phyloP scores from a whole-genome alignment of 2,888 invertebrate genomes.

The Caenorhabditis macrosperma region DNA sequence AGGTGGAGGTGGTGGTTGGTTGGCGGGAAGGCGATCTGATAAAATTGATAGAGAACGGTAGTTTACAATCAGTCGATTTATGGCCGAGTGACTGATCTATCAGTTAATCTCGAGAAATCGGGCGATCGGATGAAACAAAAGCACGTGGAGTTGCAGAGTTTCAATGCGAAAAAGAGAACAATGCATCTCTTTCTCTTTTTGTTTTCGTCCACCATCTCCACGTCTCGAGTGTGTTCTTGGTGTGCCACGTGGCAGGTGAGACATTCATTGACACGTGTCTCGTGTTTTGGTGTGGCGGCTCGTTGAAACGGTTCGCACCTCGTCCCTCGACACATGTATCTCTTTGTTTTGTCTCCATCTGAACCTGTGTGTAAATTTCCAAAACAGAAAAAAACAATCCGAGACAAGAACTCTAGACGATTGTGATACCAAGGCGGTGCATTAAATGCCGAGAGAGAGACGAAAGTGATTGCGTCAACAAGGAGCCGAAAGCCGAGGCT shows the following conservation, averaged over 20 bases:
- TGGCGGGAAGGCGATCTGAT: constrained; percentile 8
- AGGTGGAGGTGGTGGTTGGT: not conserved
- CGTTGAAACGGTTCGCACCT: not conserved
- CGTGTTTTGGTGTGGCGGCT: not conserved
- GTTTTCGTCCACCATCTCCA: not conserved
- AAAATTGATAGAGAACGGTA: not conserved
- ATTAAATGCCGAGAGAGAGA: not conserved
- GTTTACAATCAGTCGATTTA: constrained; percentile 12
- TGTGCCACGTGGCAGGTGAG: not conserved
- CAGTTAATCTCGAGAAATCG: not conserved
- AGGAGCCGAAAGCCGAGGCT: not conserved
- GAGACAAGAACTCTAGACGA: no score
- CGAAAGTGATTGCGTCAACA: not conserved
- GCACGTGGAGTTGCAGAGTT: not conserved
- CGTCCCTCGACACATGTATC: no score
- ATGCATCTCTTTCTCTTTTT: no score
- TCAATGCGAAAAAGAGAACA: no score
- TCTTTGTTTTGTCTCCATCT: not conserved
- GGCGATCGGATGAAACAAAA: not conserved
- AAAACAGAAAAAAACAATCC: no score
- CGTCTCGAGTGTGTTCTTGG: not conserved
- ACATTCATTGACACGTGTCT: not conserved
- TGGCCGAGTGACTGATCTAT: not conserved
- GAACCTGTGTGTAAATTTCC: no score
- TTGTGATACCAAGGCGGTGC: no score